phyloP scores from a whole-genome alignment of 2,888 invertebrate genomes.

The Drosophila kuntzei region DNA sequence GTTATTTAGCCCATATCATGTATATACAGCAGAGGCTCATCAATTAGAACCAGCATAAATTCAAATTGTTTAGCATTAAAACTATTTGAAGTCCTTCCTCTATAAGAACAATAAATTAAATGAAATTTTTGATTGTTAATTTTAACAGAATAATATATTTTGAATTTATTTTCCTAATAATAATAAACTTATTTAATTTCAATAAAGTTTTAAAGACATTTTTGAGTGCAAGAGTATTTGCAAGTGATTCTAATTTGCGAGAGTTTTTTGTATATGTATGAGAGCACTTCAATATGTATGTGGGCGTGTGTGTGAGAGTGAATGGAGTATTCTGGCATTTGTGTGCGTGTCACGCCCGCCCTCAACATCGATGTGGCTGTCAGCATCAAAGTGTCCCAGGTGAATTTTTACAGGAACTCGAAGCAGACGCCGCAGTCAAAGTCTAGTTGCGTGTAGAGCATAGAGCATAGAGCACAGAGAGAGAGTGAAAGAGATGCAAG shows the following conservation, averaged over 20 bases:
- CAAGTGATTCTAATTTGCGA: background rate
- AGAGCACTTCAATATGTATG: background rate
- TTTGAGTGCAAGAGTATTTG: background rate
- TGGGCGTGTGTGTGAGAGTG: background rate
- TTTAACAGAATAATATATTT: no score
- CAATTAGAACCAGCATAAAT: background rate
- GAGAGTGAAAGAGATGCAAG: background rate
- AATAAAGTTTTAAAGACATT: no score
- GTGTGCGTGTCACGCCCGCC: constrained; percentile 37
- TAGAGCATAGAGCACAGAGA: background rate
- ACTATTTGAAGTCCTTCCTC: background rate
- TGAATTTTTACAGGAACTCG: constrained; percentile 46
- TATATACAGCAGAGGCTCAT: constrained; percentile 1
- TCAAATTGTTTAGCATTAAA: background rate
- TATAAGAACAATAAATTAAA: background rate
- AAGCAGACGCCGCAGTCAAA: constrained; percentile 40
- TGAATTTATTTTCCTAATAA: no score
- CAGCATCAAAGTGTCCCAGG: constrained; percentile 60
- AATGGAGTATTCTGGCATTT: constrained; percentile 6
- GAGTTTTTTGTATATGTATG: background rate
- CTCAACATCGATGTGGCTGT: constrained; percentile 53
- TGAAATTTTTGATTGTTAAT: no score
- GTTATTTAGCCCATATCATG: background rate
- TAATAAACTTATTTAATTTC: no score
- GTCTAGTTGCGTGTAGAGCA: constrained; percentile 23